These are phyloP conservation scores for Oncorhynchus nerka DNA, from an alignment of 2,113 vertebrate species.

Conservation along the genomic window DNA sequence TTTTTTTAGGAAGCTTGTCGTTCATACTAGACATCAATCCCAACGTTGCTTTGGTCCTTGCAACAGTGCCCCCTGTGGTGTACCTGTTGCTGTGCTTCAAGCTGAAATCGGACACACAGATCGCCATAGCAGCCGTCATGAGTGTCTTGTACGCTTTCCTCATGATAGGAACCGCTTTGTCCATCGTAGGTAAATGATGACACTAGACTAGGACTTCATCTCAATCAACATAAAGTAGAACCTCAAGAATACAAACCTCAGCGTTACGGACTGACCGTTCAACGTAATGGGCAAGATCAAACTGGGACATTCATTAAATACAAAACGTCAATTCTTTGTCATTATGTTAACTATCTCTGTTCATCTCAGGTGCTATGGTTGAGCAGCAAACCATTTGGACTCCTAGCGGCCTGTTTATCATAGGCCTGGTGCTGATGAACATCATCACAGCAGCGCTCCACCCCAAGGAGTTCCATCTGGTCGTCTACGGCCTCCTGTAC, in stretches of 20 bases:
- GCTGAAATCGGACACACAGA: conserved; percentile 66
- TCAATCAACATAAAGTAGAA: neutral
- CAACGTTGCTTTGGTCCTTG: conserved; percentile 38
- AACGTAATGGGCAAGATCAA: neutral
- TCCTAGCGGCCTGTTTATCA: conserved; percentile 64
- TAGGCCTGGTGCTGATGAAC: conserved; percentile 48
- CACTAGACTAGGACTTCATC: neutral
- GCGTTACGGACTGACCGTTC: neutral
- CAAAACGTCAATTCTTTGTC: no score
- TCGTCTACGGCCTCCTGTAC: conserved; percentile 69
- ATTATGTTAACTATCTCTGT: neutral
- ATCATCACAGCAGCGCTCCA: conserved; percentile 55
- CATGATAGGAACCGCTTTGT: conserved; percentile 61
- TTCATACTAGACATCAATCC: conserved; percentile 11
- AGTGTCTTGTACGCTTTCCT: conserved; percentile 70
- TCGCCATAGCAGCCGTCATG: conserved; percentile 59
- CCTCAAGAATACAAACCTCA: neutral
- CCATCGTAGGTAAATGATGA: conserved; percentile 59
- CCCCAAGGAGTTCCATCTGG: conserved; percentile 53
- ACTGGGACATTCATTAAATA: no score
- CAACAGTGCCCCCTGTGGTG: conserved; percentile 59
- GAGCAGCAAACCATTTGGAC: conserved; percentile 56
- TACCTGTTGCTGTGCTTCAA: conserved; percentile 65
- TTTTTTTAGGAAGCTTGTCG: conserved; percentile 54
- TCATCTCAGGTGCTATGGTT: conserved; percentile 51